Percentiles rank a stretch among this genome's conserved stretches.
These are phyloP conservation scores for Myiothlypis chrysogaster DNA, from an alignment of 2,797 vertebrate species.

Conservation along the genomic window DNA sequence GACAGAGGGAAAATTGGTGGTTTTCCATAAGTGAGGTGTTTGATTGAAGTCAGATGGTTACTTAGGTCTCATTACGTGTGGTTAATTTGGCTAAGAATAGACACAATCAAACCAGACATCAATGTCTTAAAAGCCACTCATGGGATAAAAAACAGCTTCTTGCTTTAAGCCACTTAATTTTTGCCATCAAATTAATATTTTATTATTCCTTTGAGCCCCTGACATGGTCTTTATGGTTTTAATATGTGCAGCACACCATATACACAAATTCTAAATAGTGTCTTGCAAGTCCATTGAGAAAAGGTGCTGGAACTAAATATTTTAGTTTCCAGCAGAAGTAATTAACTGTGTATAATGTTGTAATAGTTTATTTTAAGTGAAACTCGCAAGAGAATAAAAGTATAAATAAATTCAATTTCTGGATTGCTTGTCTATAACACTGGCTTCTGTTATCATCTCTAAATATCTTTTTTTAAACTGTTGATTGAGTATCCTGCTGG, in stretches of 20 bases:
- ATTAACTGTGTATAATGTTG: conserved; percentile 79
- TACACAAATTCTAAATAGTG: conserved; percentile 73
- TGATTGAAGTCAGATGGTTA: conserved; percentile 62
- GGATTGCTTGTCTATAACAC: not conserved
- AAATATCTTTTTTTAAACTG: conserved; percentile 50
- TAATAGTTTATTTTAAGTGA: conserved; percentile 48
- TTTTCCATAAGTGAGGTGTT: conserved; percentile 41
- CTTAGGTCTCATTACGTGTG: conserved; percentile 82
- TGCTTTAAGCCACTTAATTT: conserved; percentile 84
- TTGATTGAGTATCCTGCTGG: conserved; percentile 57
- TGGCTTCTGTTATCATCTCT: not conserved
- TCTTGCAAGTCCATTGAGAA: conserved; percentile 60
- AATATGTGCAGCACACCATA: conserved; percentile 77
- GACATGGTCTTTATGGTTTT: conserved; percentile 78
- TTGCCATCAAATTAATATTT: conserved; percentile 87
- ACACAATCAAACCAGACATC: conserved; percentile 73
- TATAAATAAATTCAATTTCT: conserved; percentile 23
- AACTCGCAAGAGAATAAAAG: conserved; percentile 15
- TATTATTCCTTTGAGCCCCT: conserved; percentile 80
- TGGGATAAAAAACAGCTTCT: conserved; percentile 79
- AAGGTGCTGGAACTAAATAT: conserved; percentile 72
- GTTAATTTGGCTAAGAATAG: conserved; percentile 73
- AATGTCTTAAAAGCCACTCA: conserved; percentile 77
- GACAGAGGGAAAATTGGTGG: not conserved
- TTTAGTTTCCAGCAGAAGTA: conserved; percentile 79